Conservation (phyloP, 2,797 vertebrate species). For the Geotrypetes seraphini region DNA sequence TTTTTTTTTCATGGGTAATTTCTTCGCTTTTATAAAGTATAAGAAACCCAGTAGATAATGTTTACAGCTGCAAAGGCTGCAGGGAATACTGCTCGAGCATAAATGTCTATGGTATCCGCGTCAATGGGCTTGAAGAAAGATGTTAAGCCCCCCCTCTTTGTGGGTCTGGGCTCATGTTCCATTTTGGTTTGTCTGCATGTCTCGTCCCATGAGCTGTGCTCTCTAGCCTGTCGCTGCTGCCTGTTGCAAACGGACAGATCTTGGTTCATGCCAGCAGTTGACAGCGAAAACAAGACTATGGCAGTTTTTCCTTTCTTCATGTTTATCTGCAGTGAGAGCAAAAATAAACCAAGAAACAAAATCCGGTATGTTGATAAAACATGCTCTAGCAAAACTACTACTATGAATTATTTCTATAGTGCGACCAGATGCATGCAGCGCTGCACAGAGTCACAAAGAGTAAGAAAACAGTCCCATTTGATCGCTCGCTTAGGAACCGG, state of each 20-base stretch:
- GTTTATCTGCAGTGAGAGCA: constrained; percentile 61
- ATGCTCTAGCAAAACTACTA: background rate
- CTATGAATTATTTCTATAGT: too few species aligned
- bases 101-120: constrained; percentile 93
- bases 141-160: constrained; percentile 70
- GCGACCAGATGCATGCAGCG: too few species aligned
- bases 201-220: constrained; percentile 60
- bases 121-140: constrained; percentile 87
- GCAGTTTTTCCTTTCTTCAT: constrained; percentile 84
- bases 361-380: too few species aligned
- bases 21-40: constrained; percentile 69
- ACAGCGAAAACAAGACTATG: constrained; percentile 90
- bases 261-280: constrained; percentile 84
- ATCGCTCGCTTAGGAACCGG: too few species aligned
- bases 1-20: too few species aligned
- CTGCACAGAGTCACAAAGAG: too few species aligned
- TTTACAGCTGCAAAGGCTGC: constrained; percentile 93
- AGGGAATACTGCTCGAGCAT: constrained; percentile 88
- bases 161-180: constrained; percentile 18
- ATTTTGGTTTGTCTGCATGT: constrained; percentile 52
- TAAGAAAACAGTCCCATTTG: too few species aligned
- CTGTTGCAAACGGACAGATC: constrained; percentile 73
- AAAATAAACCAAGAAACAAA: background rate
- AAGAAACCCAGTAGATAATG: constrained; percentile 94
- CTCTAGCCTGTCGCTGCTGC: constrained; percentile 50